Conservation (phyloP, 2,113 vertebrate species). For the Phoenicopterus ruber region DNA sequence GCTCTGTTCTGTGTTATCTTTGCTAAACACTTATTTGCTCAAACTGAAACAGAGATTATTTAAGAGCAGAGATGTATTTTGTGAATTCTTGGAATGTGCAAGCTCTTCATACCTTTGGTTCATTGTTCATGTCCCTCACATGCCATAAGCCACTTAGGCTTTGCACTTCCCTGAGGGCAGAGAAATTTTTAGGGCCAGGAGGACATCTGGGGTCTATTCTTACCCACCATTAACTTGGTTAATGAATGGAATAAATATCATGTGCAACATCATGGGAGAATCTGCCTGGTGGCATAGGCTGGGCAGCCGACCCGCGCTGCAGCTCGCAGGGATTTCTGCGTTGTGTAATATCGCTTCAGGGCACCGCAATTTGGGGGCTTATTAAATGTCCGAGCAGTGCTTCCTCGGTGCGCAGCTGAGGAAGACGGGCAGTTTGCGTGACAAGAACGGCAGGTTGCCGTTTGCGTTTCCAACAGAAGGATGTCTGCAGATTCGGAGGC, state of each 20-base stretch:
- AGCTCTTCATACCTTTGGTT: background rate
- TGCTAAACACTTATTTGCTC: background rate
- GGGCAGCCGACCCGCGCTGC: background rate
- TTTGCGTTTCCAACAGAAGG: background rate
- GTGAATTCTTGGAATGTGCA: background rate
- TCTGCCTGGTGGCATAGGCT: background rate
- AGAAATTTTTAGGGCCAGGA: conserved; percentile 14
- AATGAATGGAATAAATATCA: conserved; percentile 20
- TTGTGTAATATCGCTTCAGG: background rate
- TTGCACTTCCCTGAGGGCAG: background rate
- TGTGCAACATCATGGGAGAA: background rate
- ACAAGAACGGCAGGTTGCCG: background rate
- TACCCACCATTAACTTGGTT: conserved; percentile 1
- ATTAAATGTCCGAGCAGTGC: background rate
- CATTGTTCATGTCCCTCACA: background rate
- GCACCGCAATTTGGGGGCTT: background rate
- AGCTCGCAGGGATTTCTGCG: background rate
- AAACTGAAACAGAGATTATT: background rate
- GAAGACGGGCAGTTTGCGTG: background rate
- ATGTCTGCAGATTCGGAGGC: background rate
- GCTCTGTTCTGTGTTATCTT: background rate
- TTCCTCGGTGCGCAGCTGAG: background rate
- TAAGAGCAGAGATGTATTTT: background rate
- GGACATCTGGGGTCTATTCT: conserved; percentile 16
- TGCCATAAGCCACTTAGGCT: background rate